These are phyloP conservation scores for Temnopleurus reevesii DNA, from an alignment of 53 echinoderm and acorn worm species.

Conservation along the genomic window DNA sequence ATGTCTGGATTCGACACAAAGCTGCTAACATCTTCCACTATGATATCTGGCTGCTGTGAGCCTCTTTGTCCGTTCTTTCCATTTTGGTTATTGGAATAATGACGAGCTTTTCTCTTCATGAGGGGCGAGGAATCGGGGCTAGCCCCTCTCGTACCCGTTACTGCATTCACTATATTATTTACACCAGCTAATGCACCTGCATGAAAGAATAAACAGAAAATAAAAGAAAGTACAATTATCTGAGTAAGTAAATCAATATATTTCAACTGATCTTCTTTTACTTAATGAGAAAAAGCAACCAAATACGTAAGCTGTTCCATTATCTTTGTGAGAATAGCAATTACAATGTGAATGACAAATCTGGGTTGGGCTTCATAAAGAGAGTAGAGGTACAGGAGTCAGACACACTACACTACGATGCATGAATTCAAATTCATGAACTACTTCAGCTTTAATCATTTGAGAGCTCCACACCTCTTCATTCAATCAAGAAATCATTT, in stretches of 20 bases:
- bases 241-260: not conserved
- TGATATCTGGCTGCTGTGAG: conserved; percentile 75
- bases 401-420: no score
- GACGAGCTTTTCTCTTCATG: conserved; percentile 87
- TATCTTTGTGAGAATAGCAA: no score
- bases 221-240: not conserved
- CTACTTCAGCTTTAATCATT: no score
- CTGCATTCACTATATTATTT: conserved; percentile 88
- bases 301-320: no score
- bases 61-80: conserved; percentile 8
- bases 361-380: no score
- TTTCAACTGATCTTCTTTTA: not conserved
- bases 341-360: no score
- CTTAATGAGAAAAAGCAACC: no score
- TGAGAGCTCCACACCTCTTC: no score
- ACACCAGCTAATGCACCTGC: conserved; percentile 94
- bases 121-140: conserved; percentile 76
- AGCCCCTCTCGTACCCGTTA: conserved; percentile 69
- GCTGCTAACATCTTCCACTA: conserved; percentile 88
- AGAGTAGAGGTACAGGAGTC: no score
- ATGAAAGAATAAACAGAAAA: not conserved
- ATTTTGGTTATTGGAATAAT: conserved; percentile 65
- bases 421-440: no score
- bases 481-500: no score
- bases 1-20: conserved; percentile 85